Base-by-base conservation (phyloP, 2,113 vertebrate species). In the Paracanthobrama guichenoti region DNA sequence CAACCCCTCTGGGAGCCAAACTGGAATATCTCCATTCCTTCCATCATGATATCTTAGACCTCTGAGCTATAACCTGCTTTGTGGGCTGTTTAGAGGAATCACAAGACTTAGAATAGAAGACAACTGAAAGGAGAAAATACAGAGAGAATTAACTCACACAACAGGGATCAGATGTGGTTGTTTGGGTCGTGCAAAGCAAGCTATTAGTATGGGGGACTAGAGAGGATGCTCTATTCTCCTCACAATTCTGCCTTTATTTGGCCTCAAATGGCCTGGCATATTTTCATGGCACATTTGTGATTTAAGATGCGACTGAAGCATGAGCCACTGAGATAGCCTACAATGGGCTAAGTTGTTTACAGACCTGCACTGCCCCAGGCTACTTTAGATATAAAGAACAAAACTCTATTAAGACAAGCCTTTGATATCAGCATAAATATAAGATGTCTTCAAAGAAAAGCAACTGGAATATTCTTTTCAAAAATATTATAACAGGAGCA, bases 321-420 rank as follows among this genome's bases (percentile, higher is more conserved):
- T 69, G 55, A 57, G 26, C 79, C 81, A 60, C 81, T 81, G 28
- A 28, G 62, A 84, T 31, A 24, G 8, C 35, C 59, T 53, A 81
- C 85, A 84, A 79, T 82, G 85, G 67, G 66, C 26, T 16, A 48
- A 78, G 44, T 22, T 84, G 87, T 88, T 88, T 73, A 86, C n/a
- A 18, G 77, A 79, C 77, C 78, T 11, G 9, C 2, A 22, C 57
- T 77, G 77, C 73, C 73, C 62, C 28, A 6, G 79, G 73, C 31
- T 5, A 44, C 26, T 79, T 55, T 31, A 42, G 6, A 67, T 26
- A 69, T 62, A 80, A 57, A 79, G 26, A 42, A 22, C 20, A 50
- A 53, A 55, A 14, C 26, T 62, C 7, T 24, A 73, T 59, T 66
- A 44, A 62, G 77, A 79, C 66, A 46, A 53, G 59, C 53, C 59